These are phyloP conservation scores for Dolichopus griseipennis DNA, from an alignment of 2,888 invertebrate species.

Conservation along the genomic window DNA sequence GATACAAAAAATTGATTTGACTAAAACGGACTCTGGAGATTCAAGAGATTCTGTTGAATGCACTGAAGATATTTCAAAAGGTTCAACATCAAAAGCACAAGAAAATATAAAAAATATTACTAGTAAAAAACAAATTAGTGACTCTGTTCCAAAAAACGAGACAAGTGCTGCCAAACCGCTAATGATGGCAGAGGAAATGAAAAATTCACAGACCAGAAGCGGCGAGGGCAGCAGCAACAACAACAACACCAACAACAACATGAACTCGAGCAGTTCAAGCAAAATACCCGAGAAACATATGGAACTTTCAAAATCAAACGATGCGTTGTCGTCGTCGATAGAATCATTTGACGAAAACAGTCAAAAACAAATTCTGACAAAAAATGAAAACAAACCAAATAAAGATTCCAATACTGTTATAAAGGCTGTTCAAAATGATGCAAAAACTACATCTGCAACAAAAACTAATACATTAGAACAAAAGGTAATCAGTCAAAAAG, in stretches of 20 bases:
- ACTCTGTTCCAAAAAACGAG: constrained; percentile 39
- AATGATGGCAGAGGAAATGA: constrained; percentile 11
- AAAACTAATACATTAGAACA: not conserved
- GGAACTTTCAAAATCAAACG: not conserved
- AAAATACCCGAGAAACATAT: not conserved
- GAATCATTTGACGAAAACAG: not conserved
- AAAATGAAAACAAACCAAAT: not conserved
- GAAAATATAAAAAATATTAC: not conserved
- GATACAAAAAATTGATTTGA: constrained; percentile 11
- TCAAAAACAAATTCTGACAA: not conserved
- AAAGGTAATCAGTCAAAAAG: not conserved
- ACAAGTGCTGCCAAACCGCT: constrained; percentile 2
- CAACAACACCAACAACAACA: not conserved
- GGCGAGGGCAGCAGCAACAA: not conserved
- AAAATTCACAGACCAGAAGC: not conserved
- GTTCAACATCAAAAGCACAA: not conserved
- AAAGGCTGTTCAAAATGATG: not conserved
- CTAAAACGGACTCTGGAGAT: not conserved
- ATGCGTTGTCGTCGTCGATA: constrained; percentile 2
- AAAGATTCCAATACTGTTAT: not conserved
- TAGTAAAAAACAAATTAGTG: not conserved
- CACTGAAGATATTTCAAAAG: not conserved
- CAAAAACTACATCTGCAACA: not conserved
- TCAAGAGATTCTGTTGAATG: not conserved
- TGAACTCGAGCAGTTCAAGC: not conserved